Evolutionary conservation across 1,140 invertebrate species (phyloP).

Genomic region (Macrotrachela quadricornifera): DNA sequence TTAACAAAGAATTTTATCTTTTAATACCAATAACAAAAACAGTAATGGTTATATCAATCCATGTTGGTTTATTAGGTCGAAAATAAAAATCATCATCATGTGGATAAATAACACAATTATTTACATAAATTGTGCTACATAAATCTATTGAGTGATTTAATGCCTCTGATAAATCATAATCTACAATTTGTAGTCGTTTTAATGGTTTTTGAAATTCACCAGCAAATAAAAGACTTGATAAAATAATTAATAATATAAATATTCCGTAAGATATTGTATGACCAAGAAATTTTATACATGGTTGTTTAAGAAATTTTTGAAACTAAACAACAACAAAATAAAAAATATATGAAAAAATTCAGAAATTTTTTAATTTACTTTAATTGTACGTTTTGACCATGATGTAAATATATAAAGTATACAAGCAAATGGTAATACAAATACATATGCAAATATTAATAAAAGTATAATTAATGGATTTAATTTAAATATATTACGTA

Average conservation of each 20-base stretch:
- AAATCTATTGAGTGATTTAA: not conserved
- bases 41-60: slow-evolving; percentile 1
- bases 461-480: slow-evolving; percentile 1
- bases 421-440: slow-evolving; percentile 3
- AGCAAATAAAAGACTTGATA: slow-evolving; percentile 10
- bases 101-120: not conserved
- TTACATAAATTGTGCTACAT: not conserved
- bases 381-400: too few species aligned
- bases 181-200: not conserved
- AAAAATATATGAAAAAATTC: not conserved
- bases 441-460: slow-evolving; percentile 1
- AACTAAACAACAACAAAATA: slow-evolving; percentile 12
- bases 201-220: not conserved
- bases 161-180: not conserved
- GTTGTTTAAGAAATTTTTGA: slow-evolving; percentile 17
- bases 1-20: not conserved
- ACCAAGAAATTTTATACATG: slow-evolving; percentile 25
- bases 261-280: slow-evolving; percentile 39
- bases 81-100: not conserved
- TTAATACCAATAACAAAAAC: not conserved
- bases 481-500: slow-evolving; percentile 1
- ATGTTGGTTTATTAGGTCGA: not conserved
- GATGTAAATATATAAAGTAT: slow-evolving; percentile 2
- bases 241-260: slow-evolving; percentile 40
- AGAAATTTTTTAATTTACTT: not conserved